Conservation (phyloP, 2,113 vertebrate species). For the Platanista minor region DNA sequence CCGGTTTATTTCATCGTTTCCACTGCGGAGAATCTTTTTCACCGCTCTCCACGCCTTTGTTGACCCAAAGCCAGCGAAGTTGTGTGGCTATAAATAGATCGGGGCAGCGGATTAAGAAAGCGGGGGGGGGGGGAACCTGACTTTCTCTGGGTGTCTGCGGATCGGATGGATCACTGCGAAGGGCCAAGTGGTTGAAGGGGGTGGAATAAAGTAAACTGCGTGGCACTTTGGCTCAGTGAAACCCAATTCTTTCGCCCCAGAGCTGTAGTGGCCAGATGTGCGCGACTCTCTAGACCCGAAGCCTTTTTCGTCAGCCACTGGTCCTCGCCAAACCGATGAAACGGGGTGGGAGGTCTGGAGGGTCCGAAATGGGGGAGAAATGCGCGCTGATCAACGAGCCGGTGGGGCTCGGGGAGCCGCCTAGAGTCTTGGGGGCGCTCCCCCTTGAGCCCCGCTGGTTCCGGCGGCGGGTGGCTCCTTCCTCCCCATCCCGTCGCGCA, state of each 20-base stretch:
- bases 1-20: constrained; percentile 12
- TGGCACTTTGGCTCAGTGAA: neutral
- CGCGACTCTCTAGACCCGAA: neutral
- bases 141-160: neutral
- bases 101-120: neutral
- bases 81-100: neutral
- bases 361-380: neutral
- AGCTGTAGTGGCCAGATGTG: neutral
- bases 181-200: neutral
- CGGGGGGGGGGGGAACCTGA: accelerated
- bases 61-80: constrained; percentile 45
- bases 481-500: neutral
- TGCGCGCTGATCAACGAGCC: accelerated
- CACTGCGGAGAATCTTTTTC: neutral
- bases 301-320: neutral
- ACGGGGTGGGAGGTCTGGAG: neutral
- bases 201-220: neutral
- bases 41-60: neutral
- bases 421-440: neutral
- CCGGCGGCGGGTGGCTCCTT: neutral
- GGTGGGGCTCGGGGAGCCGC: no score
- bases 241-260: neutral
- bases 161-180: neutral
- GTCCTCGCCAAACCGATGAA: neutral
- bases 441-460: neutral